Base-by-base conservation (phyloP, 2,888 invertebrate genomes). In the Tachystola acroxantha region DNA sequence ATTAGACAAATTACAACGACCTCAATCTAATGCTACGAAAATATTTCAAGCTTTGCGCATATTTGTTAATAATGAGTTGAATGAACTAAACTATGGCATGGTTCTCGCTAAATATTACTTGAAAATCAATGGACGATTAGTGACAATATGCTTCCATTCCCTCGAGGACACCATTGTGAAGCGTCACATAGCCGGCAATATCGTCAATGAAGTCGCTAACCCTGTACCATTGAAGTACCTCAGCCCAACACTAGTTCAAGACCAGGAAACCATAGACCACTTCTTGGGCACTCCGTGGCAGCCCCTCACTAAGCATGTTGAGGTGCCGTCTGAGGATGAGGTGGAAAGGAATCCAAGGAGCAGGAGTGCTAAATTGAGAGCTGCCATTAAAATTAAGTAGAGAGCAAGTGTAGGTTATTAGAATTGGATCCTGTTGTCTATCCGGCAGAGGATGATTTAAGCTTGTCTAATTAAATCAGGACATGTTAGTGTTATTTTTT, bases 31-130 rank as follows among this genome's bases (percentile, higher is more conserved):
- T 41, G 98, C 97, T 0, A 97, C 97, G 0, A 97, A 96, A 87
- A 92, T 96, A 0, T 98, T 98, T 79, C 91, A 97, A 86, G 98
- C 98, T 0, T 72, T 98, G 43, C 88, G 98, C 42, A 98, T 98
- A 58, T 97, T 98, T 76, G 95, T 98, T 0, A 98, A 98, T 67
- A 95, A 98, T 71, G 98, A 98, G 82, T 79, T 98, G 1, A 98
- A 98, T 70, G 97, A 98, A 87, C 89, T 98, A 1, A 95, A 97
- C 81, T 95, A 94, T 69, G 97, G 92, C 0, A 90, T 98, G 74
- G 68, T 94, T 13, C 58, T 96, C 36, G 94, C 96, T 0, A 90
- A 92, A 44, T 89, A 89, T 61, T 94, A 91, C 60, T 87, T 98
- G 12, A 95, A 94, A 78, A 74, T 91, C 0, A 91, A 92, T 24